Base-by-base conservation (phyloP, 1,140 invertebrate species). In the Ectropis grisescens region DNA sequence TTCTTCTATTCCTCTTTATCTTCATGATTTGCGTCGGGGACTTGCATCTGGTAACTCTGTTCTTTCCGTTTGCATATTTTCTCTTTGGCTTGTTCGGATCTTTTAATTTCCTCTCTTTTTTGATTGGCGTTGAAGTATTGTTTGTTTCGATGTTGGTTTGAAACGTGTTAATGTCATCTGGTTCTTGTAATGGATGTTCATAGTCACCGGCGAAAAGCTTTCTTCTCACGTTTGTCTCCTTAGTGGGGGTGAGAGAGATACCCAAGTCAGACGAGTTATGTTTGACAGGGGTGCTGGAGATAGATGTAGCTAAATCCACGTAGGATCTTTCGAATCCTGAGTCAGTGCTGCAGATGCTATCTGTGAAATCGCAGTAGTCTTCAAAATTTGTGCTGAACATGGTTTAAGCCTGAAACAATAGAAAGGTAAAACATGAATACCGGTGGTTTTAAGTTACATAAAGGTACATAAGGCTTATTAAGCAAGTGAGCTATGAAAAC, bases 1-100 rank as follows among this genome's bases (percentile, higher is more conserved):
- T 89, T 29, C 97, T 86, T 28, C 97, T 87, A 35, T 90, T 90
- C 35, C 89, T 89, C 78, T 95, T 96, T 23, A 96, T 85, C 47
- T 86, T 85, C 29, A 93, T 71, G 1, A 95, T 85, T 80, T 94
- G 88, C 0, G 86, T 83, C 0, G 90, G 90, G 67, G 90, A 91
- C 46, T 87, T 86, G 13, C 85, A 86, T 46, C 88, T 72, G 0
- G 88, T 85, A 0, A 88, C 85, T 42, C 88, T 76, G 47, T 87
- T 88, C 37, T 88, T 86, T 30, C 87, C 87, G 47, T 87, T 87
- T 19, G 87, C 86, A 55, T 89, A 89, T 58, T 88, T 86, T 16
- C 87, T 85, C 47, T 88, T 89, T 5, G 84, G 85, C 19, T 84
- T 84, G 32, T 57, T 72, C 7, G 66, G 57, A 58, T 85, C 67